Conservation (phyloP, 2,888 invertebrate genomes). For the Cephalotes varians region DNA sequence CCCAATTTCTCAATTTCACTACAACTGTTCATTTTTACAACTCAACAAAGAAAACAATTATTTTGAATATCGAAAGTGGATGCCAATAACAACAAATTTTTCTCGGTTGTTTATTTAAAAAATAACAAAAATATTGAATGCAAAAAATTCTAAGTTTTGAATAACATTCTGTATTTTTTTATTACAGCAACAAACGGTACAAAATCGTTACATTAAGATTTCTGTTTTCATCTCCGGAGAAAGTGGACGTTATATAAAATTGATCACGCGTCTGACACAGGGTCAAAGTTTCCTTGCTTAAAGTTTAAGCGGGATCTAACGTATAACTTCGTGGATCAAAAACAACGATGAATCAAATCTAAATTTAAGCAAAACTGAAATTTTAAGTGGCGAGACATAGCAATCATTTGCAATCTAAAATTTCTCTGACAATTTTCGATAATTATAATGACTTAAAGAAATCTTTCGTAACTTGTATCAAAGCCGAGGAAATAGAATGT, state of each 20-base stretch:
- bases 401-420: background rate
- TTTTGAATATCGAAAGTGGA: background rate
- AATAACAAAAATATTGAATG: conserved; percentile 30
- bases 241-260: conserved; percentile 47
- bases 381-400: conserved; percentile 4
- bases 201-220: background rate
- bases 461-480: background rate
- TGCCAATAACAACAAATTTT: background rate
- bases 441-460: conserved; percentile 7
- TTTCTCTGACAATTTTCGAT: background rate
- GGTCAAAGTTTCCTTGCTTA: conserved; percentile 18
- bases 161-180: conserved; percentile 4
- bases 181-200: background rate
- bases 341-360: conserved; percentile 42
- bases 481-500: background rate
- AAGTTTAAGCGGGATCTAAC: conserved; percentile 40
- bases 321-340: conserved; percentile 19
- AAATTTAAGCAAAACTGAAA: conserved; percentile 34
- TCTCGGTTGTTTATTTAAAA: conserved; percentile 23
- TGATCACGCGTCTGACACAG: conserved; percentile 10
- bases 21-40: conserved; percentile 31
- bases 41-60: conserved; percentile 16
- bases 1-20: background rate
- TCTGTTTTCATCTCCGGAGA: background rate
- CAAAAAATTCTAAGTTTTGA: background rate